phyloP scores from a whole-genome alignment of 2,888 invertebrate species.

The Smittia aterrima region DNA sequence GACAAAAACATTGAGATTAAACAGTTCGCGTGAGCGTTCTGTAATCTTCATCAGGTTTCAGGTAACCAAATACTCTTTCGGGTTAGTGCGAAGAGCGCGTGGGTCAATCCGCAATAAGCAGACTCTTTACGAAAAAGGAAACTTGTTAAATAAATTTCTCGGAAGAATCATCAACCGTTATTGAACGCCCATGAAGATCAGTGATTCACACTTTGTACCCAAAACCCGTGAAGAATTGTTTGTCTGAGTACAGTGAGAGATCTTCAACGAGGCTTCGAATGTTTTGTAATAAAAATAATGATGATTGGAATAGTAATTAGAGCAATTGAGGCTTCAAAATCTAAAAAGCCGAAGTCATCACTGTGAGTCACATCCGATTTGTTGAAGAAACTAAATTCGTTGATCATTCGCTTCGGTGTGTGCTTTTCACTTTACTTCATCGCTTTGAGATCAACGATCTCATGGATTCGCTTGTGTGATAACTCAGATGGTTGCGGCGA shows the following conservation, averaged over 20 bases:
- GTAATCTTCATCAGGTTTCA: background rate
- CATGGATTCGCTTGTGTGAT: background rate
- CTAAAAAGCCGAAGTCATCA: too few species aligned
- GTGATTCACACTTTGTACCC: too few species aligned
- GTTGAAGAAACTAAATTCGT: too few species aligned
- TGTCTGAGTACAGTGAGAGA: too few species aligned
- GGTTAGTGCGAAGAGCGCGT: background rate
- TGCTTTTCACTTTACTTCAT: background rate
- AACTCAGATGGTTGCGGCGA: background rate
- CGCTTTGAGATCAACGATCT: constrained; percentile 17
- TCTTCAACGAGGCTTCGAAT: too few species aligned
- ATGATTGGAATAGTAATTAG: too few species aligned
- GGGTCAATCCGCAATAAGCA: background rate
- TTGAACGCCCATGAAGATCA: background rate
- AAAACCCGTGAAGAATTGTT: too few species aligned
- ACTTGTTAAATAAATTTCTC: background rate
- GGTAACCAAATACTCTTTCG: background rate
- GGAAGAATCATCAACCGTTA: constrained; percentile 6
- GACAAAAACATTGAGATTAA: background rate
- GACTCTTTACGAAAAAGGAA: background rate
- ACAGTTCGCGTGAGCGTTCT: background rate
- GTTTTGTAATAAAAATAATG: too few species aligned
- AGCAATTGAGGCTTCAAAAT: too few species aligned
- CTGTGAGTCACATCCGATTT: too few species aligned
- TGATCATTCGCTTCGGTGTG: too few species aligned